A percentile compares a stretch with the other conserved stretches of the same genome.
Evolutionary conservation across 2,113 vertebrate genomes (phyloP).

Genomic region (Merops nubicus): DNA sequence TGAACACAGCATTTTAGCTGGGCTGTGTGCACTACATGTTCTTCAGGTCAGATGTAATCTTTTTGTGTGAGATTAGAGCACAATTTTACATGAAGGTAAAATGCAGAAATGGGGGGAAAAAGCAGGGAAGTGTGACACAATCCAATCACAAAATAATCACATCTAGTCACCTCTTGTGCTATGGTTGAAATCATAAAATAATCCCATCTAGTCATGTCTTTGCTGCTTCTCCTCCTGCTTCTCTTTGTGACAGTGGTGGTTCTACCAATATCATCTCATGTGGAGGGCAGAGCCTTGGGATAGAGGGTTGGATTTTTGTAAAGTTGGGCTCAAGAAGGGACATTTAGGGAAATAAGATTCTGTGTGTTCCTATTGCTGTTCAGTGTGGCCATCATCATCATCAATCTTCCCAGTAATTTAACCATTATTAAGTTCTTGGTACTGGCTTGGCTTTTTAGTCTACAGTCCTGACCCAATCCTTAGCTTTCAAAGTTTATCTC

Average conservation of each 20-base stretch:
- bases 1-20: not conserved
- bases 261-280: rapidly evolving
- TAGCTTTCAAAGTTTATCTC: not conserved
- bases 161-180: not conserved
- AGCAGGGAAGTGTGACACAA: not conserved
- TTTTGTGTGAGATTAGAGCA: not conserved
- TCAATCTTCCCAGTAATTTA: not conserved
- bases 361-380: not conserved
- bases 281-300: not conserved
- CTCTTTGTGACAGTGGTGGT: not conserved
- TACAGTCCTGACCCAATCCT: not conserved
- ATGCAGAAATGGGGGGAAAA: not conserved
- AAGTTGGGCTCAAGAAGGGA: not conserved
- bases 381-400: no score
- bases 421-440: not conserved
- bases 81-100: not conserved
- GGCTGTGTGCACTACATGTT: not conserved
- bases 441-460: not conserved
- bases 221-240: not conserved
- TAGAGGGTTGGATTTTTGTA: not conserved
- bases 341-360: not conserved
- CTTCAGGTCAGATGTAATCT: not conserved
- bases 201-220: not conserved
- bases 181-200: not conserved
- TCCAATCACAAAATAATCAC: not conserved